phyloP scores from a whole-genome alignment of 2,113 vertebrate genomes.

The Thryonomys swinderianus region DNA sequence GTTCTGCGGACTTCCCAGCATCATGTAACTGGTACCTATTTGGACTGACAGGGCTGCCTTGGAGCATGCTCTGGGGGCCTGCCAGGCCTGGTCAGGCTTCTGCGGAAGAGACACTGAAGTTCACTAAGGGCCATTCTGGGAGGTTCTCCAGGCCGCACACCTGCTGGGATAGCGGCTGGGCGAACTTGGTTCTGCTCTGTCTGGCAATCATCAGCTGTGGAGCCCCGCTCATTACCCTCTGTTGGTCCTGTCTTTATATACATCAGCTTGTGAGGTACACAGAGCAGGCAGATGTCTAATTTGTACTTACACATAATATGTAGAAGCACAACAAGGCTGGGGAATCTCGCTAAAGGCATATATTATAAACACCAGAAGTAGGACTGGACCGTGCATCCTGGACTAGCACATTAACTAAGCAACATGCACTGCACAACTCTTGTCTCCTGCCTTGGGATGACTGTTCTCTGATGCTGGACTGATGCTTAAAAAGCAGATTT shows the following conservation, averaged over 20 bases:
- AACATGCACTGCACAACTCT: not conserved
- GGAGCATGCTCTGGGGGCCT: not conserved
- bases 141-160: not conserved
- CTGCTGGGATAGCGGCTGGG: not conserved
- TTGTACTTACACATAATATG: not conserved
- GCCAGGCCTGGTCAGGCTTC: not conserved
- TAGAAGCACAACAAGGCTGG: not conserved
- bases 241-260: not conserved
- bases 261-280: not conserved
- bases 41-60: not conserved
- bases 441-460: not conserved
- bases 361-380: not conserved
- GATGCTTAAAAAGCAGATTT: not conserved
- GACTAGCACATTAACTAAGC: not conserved
- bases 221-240: not conserved
- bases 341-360: not conserved
- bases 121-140: not conserved
- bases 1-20: not conserved
- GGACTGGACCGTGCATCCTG: accelerated
- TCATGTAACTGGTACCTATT: not conserved
- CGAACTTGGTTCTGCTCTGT: not conserved
- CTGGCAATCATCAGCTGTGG: not conserved
- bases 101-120: not conserved
- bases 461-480: not conserved
- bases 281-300: not conserved